A percentile compares a stretch with the other conserved stretches of the same genome.
Conservation (phyloP, 2,888 invertebrate species). For the Andrena praecox region DNA sequence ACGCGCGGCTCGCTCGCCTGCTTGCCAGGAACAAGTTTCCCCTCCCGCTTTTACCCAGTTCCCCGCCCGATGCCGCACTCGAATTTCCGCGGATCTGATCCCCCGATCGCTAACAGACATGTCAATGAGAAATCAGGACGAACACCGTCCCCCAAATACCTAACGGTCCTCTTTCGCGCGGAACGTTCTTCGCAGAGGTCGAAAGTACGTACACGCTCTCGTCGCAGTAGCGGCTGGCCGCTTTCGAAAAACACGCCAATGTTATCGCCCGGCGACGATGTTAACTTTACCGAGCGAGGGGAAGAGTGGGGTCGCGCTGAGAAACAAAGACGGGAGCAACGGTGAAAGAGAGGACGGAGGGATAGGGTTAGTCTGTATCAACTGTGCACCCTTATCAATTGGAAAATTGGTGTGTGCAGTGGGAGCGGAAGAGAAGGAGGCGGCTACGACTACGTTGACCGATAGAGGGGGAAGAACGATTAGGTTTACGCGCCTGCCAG, state of each 20-base stretch:
- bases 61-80: constrained; percentile 44
- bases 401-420: constrained; percentile 78
- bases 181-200: neutral
- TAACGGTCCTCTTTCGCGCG: neutral
- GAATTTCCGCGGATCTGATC: constrained; percentile 19
- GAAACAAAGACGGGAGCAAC: constrained; percentile 41
- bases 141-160: neutral
- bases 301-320: constrained; percentile 4
- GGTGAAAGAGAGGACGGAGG: constrained; percentile 54
- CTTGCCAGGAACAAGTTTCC: constrained; percentile 66
- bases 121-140: neutral
- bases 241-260: constrained; percentile 42
- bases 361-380: constrained; percentile 74
- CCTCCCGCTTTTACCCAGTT: constrained; percentile 58
- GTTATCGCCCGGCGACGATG: constrained; percentile 24
- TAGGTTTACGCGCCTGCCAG: constrained; percentile 67
- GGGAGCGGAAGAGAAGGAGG: constrained; percentile 68
- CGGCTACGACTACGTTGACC: constrained; percentile 54
- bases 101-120: constrained; percentile 15
- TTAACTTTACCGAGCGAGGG: constrained; percentile 38
- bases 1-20: constrained; percentile 54
- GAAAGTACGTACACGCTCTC: neutral
- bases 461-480: constrained; percentile 62
- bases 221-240: neutral
- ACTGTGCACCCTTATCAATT: constrained; percentile 80